Percentiles rank a stretch among this genome's conserved stretches.
These are phyloP conservation scores for Standfussiana lucernea DNA, from an alignment of 2,888 invertebrate genomes.

Conservation along the genomic window DNA sequence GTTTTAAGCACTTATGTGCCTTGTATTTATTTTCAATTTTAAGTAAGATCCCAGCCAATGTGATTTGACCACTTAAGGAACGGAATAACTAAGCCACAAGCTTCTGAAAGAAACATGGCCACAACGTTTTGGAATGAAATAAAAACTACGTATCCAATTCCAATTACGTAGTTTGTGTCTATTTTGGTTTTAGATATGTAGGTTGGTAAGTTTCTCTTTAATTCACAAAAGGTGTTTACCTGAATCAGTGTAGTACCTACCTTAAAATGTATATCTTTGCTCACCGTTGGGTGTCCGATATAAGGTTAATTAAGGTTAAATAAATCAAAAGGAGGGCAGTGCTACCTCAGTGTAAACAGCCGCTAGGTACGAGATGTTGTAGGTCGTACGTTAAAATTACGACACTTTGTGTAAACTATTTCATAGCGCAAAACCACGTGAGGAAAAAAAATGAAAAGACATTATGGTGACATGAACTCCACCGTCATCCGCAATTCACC, in stretches of 20 bases:
- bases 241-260: background rate
- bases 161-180: background rate
- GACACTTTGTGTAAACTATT: background rate
- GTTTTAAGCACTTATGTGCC: background rate
- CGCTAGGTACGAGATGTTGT: background rate
- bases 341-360: background rate
- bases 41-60: background rate
- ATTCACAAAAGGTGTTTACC: background rate
- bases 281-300: background rate
- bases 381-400: background rate
- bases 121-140: background rate
- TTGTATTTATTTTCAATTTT: background rate
- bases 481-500: background rate
- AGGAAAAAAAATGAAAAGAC: background rate
- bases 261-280: background rate
- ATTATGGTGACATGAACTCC: background rate
- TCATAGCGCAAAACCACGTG: background rate
- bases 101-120: background rate
- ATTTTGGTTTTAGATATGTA: background rate
- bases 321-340: background rate
- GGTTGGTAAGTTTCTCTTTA: background rate
- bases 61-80: background rate
- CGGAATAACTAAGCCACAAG: no score
- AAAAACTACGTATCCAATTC: background rate
- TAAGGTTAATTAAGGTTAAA: background rate